Evolutionary conservation across 2,888 invertebrate genomes (phyloP), one percentile per base, ranked within the genome.

Genomic region (Crocallis elinguaria): DNA sequence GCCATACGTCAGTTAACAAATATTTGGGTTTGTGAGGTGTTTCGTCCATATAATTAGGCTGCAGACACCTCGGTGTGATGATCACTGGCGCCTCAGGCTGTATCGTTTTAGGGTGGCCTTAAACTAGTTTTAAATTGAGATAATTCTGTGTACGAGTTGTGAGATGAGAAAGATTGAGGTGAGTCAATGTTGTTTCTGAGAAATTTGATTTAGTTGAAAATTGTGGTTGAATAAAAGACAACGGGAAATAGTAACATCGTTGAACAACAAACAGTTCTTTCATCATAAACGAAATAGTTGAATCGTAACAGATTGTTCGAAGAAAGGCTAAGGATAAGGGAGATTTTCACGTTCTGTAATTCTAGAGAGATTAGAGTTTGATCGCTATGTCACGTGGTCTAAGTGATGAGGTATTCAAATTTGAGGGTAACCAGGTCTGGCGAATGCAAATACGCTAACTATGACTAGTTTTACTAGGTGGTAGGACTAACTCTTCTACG

Each of bases 11-110:
- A 51, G 54, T 69, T 68, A 77, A 78, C 82, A 84, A 84, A 84
- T 84, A 86, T 84, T 86, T 85, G 85, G 70, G 75, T 79, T 84
- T 67, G 77, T 71, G 67, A 80, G 77, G 82, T 84, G 85, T 87
- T 82, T 80, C 74, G 73, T 73, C 79, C 73, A 82, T 90, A 88
- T 90, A 88, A 90, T 91, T 91, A 89, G 83, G 72, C 65, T 69
- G 71, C 86, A 87, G 86, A 91, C 90, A 90, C 90, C 89, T 90
- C 75, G 71, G 77, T 70, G 82, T 79, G 83, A 82, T 85, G 81
- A 80, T 73, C 66, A 70, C 77, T 85, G 89, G 89, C 88, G 90
- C 91, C 89, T 81, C 43, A 54, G 79, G 86, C 80, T 57, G 71
- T 74, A 46, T 53, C 16, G 62, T 43, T 55, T 64, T 72, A 72